Conservation (phyloP, 2,888 invertebrate species). For the Tiliacea citrago region DNA sequence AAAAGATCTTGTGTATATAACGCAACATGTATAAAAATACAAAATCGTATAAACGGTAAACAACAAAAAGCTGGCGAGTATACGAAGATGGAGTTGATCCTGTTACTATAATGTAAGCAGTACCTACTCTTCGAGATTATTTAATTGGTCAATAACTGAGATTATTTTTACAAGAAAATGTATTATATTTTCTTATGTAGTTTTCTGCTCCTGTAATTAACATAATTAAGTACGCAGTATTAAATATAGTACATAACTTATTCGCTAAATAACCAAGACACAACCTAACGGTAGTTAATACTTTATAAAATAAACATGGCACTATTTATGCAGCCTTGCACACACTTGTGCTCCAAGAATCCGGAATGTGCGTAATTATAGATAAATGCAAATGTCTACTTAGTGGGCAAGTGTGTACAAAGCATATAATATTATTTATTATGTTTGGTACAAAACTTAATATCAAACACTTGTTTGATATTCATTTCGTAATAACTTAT, state of each 20-base stretch:
- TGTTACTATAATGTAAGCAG: background rate
- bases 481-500: constrained; percentile 60
- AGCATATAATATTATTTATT: constrained; percentile 18
- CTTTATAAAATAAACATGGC: constrained; percentile 73
- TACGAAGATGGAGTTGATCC: background rate
- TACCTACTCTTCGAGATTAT: background rate
- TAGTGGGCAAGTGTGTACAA: constrained; percentile 42
- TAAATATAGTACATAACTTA: constrained; percentile 46
- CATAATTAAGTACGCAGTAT: constrained; percentile 54
- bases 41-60: constrained; percentile 26
- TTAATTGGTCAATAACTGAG: constrained; percentile 16
- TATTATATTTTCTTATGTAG: background rate
- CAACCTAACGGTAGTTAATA: constrained; percentile 62
- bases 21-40: constrained; percentile 28
- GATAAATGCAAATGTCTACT: constrained; percentile 27
- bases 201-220: constrained; percentile 4
- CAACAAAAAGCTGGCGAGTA: constrained; percentile 11
- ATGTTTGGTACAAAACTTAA: constrained; percentile 38
- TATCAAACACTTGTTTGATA: constrained; percentile 32
- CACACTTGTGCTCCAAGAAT: constrained; percentile 39
- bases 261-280: constrained; percentile 53
- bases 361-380: constrained; percentile 49
- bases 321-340: constrained; percentile 60
- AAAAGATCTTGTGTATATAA: constrained; percentile 13
- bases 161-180: constrained; percentile 26